These are phyloP conservation scores for Nanger granti DNA, from an alignment of 2,113 vertebrate genomes.

Conservation along the genomic window DNA sequence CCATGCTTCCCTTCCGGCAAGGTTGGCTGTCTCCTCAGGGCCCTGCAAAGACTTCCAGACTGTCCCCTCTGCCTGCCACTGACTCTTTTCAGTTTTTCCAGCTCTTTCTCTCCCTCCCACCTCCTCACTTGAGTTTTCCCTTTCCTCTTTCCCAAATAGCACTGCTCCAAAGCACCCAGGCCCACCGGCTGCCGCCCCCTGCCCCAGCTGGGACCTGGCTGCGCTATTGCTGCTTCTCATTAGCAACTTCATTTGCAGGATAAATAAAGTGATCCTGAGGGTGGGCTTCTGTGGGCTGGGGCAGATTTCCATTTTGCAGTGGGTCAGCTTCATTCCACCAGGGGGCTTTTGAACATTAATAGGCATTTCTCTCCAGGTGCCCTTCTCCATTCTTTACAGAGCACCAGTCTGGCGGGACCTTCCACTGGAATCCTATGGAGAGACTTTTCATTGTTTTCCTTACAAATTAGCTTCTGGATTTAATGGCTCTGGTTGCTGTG, in stretches of 20 bases:
- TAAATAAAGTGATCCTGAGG: background rate
- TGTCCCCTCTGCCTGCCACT: background rate
- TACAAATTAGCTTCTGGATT: constrained; percentile 60
- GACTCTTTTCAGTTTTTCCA: background rate
- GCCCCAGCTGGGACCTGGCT: background rate
- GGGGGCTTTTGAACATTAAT: constrained; percentile 1
- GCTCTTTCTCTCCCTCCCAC: background rate
- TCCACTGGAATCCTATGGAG: constrained; percentile 30
- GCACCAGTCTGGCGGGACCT: background rate
- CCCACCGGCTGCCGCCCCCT: background rate
- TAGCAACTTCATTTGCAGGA: background rate
- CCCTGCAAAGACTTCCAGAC: background rate
- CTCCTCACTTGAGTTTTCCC: background rate
- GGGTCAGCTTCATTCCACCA: background rate
- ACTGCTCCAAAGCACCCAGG: background rate
- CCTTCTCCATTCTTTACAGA: background rate
- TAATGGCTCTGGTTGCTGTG: constrained; percentile 52
- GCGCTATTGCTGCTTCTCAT: background rate
- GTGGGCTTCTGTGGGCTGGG: background rate
- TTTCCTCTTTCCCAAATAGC: constrained; percentile 29
- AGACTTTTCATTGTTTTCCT: constrained; percentile 60
- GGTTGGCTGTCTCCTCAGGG: background rate
- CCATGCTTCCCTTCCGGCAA: background rate
- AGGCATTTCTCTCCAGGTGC: constrained; percentile 24
- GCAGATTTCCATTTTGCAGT: background rate